Percentiles rank a stretch among this genome's conserved stretches.
These are phyloP conservation scores for Atherinomorus stipes DNA, from an alignment of 2,113 vertebrate species.

Conservation along the genomic window DNA sequence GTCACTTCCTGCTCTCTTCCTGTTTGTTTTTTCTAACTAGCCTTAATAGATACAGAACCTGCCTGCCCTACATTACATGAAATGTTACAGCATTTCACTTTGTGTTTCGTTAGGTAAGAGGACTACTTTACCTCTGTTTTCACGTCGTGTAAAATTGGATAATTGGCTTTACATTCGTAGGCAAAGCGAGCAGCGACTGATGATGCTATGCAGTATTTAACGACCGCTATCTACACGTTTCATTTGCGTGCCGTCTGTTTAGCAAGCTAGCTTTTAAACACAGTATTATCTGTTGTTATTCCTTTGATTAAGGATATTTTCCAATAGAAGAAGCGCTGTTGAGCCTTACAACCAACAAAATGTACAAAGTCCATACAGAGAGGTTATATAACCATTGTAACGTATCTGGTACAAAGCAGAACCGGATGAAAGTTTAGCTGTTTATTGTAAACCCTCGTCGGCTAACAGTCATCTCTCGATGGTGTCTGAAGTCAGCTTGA, in stretches of 20 bases:
- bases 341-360: not conserved
- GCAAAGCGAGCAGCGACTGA: not conserved
- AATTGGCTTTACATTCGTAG: not conserved
- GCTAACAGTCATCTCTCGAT: not conserved
- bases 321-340: not conserved
- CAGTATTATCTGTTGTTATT: not conserved
- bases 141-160: not conserved
- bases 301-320: not conserved
- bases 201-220: not conserved
- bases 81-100: not conserved
- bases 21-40: constrained; percentile 44
- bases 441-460: not conserved
- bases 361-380: not conserved
- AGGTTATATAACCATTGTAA: not conserved
- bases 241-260: not conserved
- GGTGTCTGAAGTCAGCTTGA: not conserved
- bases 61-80: constrained; percentile 30
- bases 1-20: constrained; percentile 65
- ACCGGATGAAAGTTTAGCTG: not conserved
- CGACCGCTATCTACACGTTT: not conserved
- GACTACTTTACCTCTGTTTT: not conserved
- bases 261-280: constrained; percentile 2
- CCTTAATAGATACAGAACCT: not conserved
- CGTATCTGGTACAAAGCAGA: not conserved
- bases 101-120: constrained; percentile 45